Base-by-base conservation (phyloP, 2,888 invertebrate species). In the Eudasyphora cyanicolor region DNA sequence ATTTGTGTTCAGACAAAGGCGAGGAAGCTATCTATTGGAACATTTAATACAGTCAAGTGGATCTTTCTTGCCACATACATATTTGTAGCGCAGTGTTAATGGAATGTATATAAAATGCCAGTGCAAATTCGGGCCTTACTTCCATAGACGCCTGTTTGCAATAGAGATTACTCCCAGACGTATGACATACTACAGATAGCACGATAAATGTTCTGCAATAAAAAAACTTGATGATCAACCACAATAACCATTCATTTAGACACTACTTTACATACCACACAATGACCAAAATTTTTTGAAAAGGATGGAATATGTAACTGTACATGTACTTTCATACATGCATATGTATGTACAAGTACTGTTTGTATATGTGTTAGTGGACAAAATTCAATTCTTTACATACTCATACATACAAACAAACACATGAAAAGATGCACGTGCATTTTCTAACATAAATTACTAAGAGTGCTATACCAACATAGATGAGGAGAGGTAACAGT, bases 381-480 rank as follows among this genome's bases (percentile, higher is more conserved):
- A 67, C 17, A 79, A 74, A 76, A 83, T 49, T 79, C 24, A 17
- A n/a, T 42, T 42, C 67, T 64, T 38, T 38, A 35, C 19, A 38
- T 32, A 24, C 57, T n/a, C 27, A 12, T 67, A 42, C 38, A 35
- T 35, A 69, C 81, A 64, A 78, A 79, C 27, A 12, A 42, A 42
- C 38, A 35, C 19, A 69, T 84, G 64, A 78, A 79, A 78, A 81
- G 83, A 84, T 80, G 80, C 83, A 84, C 83, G 83, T 84, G 75
- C 80, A 84, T 70, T 78, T 57, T 54, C 54, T 24, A 84, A 81
- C 83, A 80, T 80, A 84, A 84, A 84, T 84, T 76, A 81, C 77
- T 81, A 71, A 77, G 77, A 42, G 76, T 51, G 64, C 77, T 71
- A 38, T 54, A 60, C 38, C 32, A n/a, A 57, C 76, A 75, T 80